Conservation (phyloP, 2,797 vertebrate species). For the Clarias fuscus region DNA sequence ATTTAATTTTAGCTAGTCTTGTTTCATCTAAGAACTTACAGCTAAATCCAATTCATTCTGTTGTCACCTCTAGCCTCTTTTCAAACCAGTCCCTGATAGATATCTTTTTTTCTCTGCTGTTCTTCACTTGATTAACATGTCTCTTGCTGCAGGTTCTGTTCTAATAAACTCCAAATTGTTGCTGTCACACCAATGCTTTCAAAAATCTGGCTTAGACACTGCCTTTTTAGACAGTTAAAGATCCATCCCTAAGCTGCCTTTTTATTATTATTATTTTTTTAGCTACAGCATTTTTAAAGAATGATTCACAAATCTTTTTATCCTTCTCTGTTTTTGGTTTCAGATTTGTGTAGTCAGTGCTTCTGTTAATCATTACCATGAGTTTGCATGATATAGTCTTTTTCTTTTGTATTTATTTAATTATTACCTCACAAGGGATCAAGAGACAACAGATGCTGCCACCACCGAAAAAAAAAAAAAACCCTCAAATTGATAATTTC, state of each 20-base stretch:
- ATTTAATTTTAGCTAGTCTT: constrained; percentile 9
- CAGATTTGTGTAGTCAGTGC: constrained; percentile 4
- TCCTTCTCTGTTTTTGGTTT: background rate
- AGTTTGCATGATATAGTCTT: background rate
- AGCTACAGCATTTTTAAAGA: background rate
- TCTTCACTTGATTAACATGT: constrained; percentile 35
- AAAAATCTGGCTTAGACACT: background rate
- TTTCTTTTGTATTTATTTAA: background rate
- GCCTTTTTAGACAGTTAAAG: constrained; percentile 9
- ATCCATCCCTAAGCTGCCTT: constrained; percentile 7
- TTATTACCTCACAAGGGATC: background rate
- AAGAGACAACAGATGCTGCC: background rate
- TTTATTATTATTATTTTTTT: background rate
- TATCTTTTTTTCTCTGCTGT: constrained; percentile 22
- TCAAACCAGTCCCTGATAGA: constrained; percentile 29
- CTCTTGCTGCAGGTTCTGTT: constrained; percentile 31
- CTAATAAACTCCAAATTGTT: constrained; percentile 33
- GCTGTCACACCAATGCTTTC: constrained; percentile 15
- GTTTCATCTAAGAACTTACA: constrained; percentile 25
- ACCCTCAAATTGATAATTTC: background rate
- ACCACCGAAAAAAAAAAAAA: background rate
- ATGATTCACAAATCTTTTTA: constrained; percentile 2
- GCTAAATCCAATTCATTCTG: constrained; percentile 37
- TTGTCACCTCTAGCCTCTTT: constrained; percentile 28
- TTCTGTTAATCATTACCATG: background rate